Evolutionary conservation across 2,113 vertebrate species (phyloP).

Genomic region (Marmota monax): DNA sequence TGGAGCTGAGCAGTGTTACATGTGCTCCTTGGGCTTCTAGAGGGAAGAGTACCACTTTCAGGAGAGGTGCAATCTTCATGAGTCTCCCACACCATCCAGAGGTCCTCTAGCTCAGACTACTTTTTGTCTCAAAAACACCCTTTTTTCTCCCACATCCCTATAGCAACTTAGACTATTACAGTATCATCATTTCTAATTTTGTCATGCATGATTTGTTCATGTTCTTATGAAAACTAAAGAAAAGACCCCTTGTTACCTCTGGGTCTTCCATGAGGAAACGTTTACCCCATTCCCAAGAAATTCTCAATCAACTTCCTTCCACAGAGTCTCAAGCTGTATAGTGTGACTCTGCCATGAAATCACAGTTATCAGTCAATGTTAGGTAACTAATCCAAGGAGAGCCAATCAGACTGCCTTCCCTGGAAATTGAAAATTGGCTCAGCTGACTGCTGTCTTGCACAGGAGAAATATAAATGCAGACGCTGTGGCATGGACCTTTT

Average conservation of each 20-base stretch:
- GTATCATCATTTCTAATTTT: neutral
- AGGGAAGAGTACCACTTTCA: neutral
- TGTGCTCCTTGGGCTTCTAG: neutral
- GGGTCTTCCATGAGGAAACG: neutral
- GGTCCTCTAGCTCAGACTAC: neutral
- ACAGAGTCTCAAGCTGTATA: neutral
- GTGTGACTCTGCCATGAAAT: neutral
- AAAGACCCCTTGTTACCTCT: neutral
- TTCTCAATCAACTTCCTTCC: neutral
- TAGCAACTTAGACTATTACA: neutral
- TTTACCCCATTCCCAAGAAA: neutral
- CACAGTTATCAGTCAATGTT: neutral
- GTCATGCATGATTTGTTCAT: neutral
- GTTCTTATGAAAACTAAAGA: neutral
- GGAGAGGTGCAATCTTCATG: neutral
- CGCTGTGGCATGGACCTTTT: neutral
- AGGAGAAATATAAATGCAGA: neutral
- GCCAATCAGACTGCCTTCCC: neutral
- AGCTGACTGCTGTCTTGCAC: neutral
- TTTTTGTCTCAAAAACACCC: neutral
- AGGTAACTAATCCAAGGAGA: neutral
- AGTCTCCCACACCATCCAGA: neutral
- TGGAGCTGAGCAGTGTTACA: neutral
- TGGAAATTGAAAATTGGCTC: neutral
- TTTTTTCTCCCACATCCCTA: neutral